These are phyloP conservation scores for Mythimna albipuncta DNA, from an alignment of 2,888 invertebrate species.

Conservation along the genomic window DNA sequence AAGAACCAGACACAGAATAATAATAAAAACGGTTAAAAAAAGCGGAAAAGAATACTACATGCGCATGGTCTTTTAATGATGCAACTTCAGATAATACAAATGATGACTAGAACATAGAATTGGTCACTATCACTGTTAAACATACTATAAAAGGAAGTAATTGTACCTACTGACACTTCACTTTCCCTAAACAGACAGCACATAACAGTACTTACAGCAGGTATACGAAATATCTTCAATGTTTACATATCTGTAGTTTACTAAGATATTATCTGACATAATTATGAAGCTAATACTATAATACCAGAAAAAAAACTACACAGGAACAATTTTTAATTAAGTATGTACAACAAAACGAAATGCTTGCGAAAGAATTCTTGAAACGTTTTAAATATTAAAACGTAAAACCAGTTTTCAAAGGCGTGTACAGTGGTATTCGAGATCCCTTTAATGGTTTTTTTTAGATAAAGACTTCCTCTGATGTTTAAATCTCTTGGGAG, in stretches of 20 bases:
- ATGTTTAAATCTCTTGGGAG: conserved; percentile 74
- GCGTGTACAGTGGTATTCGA: conserved; percentile 45
- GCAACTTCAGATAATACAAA: conserved; percentile 18
- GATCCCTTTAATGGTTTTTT: conserved; percentile 65
- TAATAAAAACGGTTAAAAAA: neutral
- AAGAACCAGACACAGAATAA: neutral
- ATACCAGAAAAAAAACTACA: neutral
- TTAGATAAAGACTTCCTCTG: conserved; percentile 70
- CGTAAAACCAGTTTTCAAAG: conserved; percentile 37
- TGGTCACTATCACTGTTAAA: conserved; percentile 13
- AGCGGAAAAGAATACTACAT: conserved; percentile 16
- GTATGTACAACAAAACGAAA: conserved; percentile 10
- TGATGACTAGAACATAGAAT: conserved; percentile 14
- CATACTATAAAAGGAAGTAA: conserved; percentile 12
- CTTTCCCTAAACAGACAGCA: conserved; percentile 4
- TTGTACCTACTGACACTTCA: conserved; percentile 12
- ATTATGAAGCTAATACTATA: neutral
- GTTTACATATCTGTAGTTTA: conserved; percentile 45
- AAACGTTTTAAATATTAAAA: conserved; percentile 29
- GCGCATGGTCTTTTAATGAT: conserved; percentile 1
- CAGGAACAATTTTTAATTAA: neutral
- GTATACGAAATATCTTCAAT: conserved; percentile 20
- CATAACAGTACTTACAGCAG: neutral
- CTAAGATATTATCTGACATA: too few species aligned
- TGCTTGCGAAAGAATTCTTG: conserved; percentile 21